A percentile compares a stretch with the other conserved stretches of the same genome.
Conservation (phyloP, 2,888 invertebrate genomes). For the Trilocha varians region DNA sequence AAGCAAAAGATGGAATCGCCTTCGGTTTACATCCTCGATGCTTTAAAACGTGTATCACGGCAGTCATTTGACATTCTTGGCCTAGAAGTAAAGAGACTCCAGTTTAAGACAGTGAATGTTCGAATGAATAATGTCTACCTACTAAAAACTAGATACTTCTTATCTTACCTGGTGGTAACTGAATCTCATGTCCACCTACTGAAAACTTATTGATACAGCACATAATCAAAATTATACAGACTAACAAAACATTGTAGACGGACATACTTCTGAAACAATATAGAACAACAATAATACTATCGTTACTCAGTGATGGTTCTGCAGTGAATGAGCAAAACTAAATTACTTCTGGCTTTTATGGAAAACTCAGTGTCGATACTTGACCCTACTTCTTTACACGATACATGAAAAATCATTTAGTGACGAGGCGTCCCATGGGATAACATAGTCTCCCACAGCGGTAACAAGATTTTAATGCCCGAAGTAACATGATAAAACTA, state of each 20-base stretch:
- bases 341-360: slow-evolving; percentile 12
- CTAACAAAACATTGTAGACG: slow-evolving; percentile 10
- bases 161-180: slow-evolving; percentile 44
- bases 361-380: slow-evolving; percentile 5
- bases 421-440: slow-evolving; percentile 20
- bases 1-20: slow-evolving; percentile 94
- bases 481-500: not conserved
- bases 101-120: no score
- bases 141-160: no score
- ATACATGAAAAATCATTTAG: slow-evolving; percentile 39
- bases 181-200: slow-evolving; percentile 44
- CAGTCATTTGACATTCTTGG: slow-evolving; percentile 92
- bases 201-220: slow-evolving; percentile 32
- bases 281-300: not conserved
- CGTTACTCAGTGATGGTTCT: slow-evolving; percentile 8
- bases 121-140: no score
- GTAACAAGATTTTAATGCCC: slow-evolving; percentile 18
- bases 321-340: slow-evolving; percentile 11
- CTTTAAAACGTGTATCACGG: slow-evolving; percentile 92
- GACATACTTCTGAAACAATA: slow-evolving; percentile 1
- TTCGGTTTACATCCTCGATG: slow-evolving; percentile 94
- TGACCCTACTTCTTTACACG: slow-evolving; percentile 5
- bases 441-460: slow-evolving; percentile 20
- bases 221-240: slow-evolving; percentile 26
- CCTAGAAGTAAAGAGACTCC: no score